Conservation (phyloP, 2,113 vertebrate species). For the Calyptomena viridis region DNA sequence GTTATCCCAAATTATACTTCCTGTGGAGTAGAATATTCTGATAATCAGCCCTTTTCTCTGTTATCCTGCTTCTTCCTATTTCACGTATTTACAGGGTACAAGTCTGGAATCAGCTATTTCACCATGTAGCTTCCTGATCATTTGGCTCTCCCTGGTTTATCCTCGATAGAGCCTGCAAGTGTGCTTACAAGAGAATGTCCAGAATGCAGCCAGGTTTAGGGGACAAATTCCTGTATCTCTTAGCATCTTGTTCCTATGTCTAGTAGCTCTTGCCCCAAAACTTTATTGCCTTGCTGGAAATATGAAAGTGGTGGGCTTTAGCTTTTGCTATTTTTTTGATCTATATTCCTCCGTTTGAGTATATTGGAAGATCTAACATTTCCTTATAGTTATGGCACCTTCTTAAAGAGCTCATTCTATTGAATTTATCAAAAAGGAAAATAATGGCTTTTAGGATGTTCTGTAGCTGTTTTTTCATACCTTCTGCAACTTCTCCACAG, state of each 20-base stretch:
- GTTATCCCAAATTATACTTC: neutral
- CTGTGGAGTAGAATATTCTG: neutral
- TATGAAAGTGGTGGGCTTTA: neutral
- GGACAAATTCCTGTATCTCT: accelerated
- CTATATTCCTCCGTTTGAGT: neutral
- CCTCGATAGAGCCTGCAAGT: neutral
- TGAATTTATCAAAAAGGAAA: neutral
- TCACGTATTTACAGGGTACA: accelerated
- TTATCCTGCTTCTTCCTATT: neutral
- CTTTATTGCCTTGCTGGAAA: neutral
- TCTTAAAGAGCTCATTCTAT: neutral
- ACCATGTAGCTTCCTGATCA: neutral
- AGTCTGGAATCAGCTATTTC: neutral
- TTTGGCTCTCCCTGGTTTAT: neutral
- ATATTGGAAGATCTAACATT: neutral
- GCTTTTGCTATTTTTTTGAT: neutral
- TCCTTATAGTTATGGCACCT: neutral
- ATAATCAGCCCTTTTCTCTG: neutral
- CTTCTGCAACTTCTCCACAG: neutral
- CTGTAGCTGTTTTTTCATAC: neutral
- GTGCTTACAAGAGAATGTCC: neutral
- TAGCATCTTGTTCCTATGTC: neutral
- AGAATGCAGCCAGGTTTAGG: neutral
- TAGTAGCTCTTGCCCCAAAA: neutral
- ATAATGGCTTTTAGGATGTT: neutral